phyloP scores from a whole-genome alignment of 2,888 invertebrate species.

The Mesopsocus fuscifrons region DNA sequence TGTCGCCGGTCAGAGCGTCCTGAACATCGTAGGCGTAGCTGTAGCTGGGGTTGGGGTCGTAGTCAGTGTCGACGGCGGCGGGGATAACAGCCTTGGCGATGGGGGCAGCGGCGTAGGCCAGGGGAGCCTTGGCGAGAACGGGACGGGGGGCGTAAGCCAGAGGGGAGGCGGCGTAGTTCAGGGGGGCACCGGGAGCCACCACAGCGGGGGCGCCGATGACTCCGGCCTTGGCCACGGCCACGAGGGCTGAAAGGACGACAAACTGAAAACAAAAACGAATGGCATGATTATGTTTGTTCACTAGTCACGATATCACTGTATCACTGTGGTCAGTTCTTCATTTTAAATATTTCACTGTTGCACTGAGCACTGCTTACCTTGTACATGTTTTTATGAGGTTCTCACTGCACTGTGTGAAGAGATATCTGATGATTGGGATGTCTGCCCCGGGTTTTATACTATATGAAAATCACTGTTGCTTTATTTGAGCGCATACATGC shows the following conservation, averaged over 20 bases:
- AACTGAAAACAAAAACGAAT: slow-evolving; percentile 14
- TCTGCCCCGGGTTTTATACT: neutral
- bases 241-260: slow-evolving; percentile 18
- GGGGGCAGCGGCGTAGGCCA: slow-evolving; percentile 14
- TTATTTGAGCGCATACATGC: neutral
- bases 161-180: slow-evolving; percentile 17
- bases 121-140: slow-evolving; percentile 13
- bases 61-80: slow-evolving; percentile 15
- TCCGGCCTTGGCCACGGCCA: slow-evolving; percentile 19
- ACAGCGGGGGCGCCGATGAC: slow-evolving; percentile 19
- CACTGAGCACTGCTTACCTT: neutral
- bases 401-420: neutral
- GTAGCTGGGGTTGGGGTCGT: slow-evolving; percentile 14
- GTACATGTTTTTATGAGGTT: neutral
- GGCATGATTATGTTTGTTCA: neutral
- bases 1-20: slow-evolving; percentile 18
- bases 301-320: no score
- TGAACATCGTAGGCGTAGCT: slow-evolving; percentile 18
- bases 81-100: slow-evolving; percentile 6
- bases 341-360: neutral
- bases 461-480: neutral
- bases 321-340: neutral
- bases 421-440: neutral
- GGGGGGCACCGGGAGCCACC: slow-evolving; percentile 14
- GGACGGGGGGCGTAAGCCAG: slow-evolving; percentile 19